Evolutionary conservation across 2,113 vertebrate genomes (phyloP).

Genomic region (Rattus norvegicus): GRCr8 NC_086028.1:98875501-98876000

Average conservation of each 20-base stretch:
- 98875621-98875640: not conserved
- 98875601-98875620: not conserved
- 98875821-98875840: too few relatives aligned
- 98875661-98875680: not conserved
- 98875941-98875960: not conserved
- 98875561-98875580: not conserved
- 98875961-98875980: not conserved
- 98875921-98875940: not conserved
- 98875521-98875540: not conserved
- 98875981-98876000: not conserved
- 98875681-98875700: not conserved
- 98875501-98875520: not conserved
- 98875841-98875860: fast-evolving
- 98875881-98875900: not conserved
- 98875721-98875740: not conserved
- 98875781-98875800: not conserved
- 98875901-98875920: not conserved
- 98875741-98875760: not conserved
- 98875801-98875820: not conserved
- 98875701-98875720: not conserved
- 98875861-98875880: not conserved
- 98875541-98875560: not conserved
- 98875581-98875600: too few relatives aligned
- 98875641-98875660: not conserved
- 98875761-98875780: not conserved